Evolutionary conservation across 2,888 invertebrate species (phyloP).

Genomic region (Mythimna ferrago): DNA sequence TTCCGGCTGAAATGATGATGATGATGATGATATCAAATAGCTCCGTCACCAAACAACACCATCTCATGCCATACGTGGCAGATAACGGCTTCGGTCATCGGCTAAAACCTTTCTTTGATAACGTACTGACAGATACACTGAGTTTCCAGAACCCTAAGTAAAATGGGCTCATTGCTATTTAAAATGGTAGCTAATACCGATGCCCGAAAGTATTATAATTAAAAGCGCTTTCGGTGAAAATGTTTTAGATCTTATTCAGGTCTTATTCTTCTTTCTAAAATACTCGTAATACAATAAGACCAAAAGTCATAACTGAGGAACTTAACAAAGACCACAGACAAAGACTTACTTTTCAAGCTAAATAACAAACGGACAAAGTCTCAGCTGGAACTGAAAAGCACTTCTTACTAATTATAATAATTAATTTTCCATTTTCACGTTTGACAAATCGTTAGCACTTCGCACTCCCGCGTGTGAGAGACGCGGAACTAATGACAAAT

Average conservation of each 20-base stretch:
- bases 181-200: background rate
- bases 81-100: too few relatives aligned
- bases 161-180: background rate
- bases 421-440: slow-evolving; percentile 5
- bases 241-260: background rate
- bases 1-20: too few relatives aligned
- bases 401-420: slow-evolving; percentile 11
- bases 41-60: too few relatives aligned
- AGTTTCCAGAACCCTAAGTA: too few relatives aligned
- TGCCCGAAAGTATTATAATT: background rate
- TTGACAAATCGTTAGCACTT: slow-evolving; percentile 3
- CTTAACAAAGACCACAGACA: background rate
- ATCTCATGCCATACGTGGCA: too few relatives aligned
- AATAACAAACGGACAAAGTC: slow-evolving; percentile 1
- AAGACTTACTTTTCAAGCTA: slow-evolving; percentile 10
- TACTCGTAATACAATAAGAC: background rate
- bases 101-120: too few relatives aligned
- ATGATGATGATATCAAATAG: too few relatives aligned
- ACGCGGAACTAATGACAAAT: slow-evolving; percentile 21
- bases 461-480: background rate
- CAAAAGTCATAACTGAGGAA: background rate
- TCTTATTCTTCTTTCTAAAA: background rate
- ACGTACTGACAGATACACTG: too few relatives aligned
- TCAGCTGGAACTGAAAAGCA: background rate
- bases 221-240: background rate